Conservation (phyloP, 1,140 invertebrate genomes). For the Coelopa frigida region DNA sequence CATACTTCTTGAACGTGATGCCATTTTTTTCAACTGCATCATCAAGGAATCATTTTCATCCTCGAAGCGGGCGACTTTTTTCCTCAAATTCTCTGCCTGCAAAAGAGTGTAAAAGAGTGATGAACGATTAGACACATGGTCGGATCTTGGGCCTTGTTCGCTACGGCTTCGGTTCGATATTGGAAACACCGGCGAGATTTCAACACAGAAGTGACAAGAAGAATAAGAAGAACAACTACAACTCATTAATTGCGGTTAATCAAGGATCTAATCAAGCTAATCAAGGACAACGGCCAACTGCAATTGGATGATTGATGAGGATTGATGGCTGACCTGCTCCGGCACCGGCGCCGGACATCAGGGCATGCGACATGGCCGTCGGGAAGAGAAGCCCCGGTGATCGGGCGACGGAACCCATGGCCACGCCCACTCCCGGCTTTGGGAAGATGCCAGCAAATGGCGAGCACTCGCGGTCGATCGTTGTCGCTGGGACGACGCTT, state of each 20-base stretch:
- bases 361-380: constrained; percentile 33
- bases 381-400: constrained; percentile 30
- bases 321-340: too few species aligned
- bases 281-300: too few species aligned
- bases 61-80: constrained; percentile 79
- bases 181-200: too few species aligned
- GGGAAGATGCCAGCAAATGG: constrained; percentile 29
- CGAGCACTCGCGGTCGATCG: constrained; percentile 29
- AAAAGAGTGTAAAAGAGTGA: constrained; percentile 36
- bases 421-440: constrained; percentile 12
- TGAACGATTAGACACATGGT: too few species aligned
- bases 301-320: too few species aligned
- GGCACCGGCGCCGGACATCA: constrained; percentile 26
- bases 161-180: too few species aligned
- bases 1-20: constrained; percentile 72
- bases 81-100: constrained; percentile 73
- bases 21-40: constrained; percentile 90
- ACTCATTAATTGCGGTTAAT: too few species aligned
- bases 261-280: too few species aligned
- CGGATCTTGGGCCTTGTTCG: too few species aligned
- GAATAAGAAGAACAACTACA: too few species aligned
- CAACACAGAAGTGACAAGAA: too few species aligned
- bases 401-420: constrained; percentile 13
- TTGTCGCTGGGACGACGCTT: too few species aligned
- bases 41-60: constrained; percentile 90